Evolutionary conservation across 2,888 invertebrate genomes (phyloP), one percentile per base, ranked within the genome.

Genomic region (Trichopoda pennipes): DNA sequence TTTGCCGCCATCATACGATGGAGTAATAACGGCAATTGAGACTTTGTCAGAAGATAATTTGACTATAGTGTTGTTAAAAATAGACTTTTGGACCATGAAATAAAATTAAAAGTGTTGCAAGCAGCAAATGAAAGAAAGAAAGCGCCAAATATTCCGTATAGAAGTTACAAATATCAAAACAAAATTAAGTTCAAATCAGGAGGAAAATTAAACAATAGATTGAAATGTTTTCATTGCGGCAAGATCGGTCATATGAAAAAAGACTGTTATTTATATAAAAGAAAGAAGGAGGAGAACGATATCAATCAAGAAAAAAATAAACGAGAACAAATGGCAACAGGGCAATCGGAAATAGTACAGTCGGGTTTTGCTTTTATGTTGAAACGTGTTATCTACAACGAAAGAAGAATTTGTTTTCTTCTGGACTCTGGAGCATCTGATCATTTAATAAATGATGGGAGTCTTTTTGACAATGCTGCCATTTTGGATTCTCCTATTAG

Each of bases 191-290:
- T 28, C 28, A 35, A 35, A 56, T 9, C 12, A 17, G 23, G 16
- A 3, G 17, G n/a, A 35, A 56, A 10, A 35, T 17, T 55, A 55
- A 10, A n/a, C 1, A 55, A n/a, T n/a, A 35, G 35, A 17, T 16
- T 17, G 6, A 87, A 87, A 69, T 87, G 88, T 83, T 74, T 87
- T 84, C 85, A 87, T 68, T 89, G 88, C 84, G 87, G 88, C 1
- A 85, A 86, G 28, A 84, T 63, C 69, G 87, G 87, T 12, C 88
- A 89, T 76, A 47, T 85, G 0, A 87, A 87, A 69, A 87, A 85
- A 42, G 84, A 88, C 19, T 89, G 88, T 73, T 86, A 80, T 63
- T 38, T 21, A 14, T 75, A 56, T 78, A 77, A 80, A 70, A 76
- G 28, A 47, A 63, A 38, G 10, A 28, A 21, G 28, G 28, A 55